These are phyloP conservation scores for Geopemphigus sp. DNA, from an alignment of 1,140 invertebrate genomes.

Conservation along the genomic window DNA sequence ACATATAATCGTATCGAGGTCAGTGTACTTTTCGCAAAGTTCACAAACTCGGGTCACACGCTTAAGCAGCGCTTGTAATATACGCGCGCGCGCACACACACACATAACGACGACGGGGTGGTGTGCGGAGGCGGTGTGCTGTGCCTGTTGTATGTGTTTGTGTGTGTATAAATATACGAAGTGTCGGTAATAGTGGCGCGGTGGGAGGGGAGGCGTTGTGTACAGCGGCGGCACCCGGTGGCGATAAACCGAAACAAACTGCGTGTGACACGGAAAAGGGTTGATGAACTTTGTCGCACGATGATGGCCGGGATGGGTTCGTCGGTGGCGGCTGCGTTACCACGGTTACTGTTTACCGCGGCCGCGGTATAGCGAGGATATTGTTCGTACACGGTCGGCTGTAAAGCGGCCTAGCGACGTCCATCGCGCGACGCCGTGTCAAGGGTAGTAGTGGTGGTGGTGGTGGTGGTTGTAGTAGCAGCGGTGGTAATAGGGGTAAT, in stretches of 20 bases:
- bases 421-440: too few species aligned
- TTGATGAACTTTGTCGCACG: conserved; percentile 43
- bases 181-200: background rate
- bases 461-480: too few species aligned
- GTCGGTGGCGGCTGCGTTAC: conserved; percentile 15
- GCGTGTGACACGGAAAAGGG: conserved; percentile 39
- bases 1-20: conserved; percentile 32
- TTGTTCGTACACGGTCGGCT: too few species aligned
- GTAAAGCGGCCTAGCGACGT: too few species aligned
- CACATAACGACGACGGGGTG: background rate
- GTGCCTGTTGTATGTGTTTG: conserved; percentile 29
- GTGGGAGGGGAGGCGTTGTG: background rate
- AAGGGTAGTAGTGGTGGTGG: too few species aligned
- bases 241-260: conserved; percentile 26
- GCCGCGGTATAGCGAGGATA: background rate
- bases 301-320: background rate
- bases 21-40: conserved; percentile 46
- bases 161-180: too few species aligned
- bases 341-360: conserved; percentile 26
- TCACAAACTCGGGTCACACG: background rate
- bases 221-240: conserved; percentile 21
- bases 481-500: too few species aligned
- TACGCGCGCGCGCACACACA: background rate
- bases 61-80: background rate
- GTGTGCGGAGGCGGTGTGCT: background rate